Evolutionary conservation across 2,113 vertebrate species (phyloP).

Genomic region (Petaurus breviceps): DNA sequence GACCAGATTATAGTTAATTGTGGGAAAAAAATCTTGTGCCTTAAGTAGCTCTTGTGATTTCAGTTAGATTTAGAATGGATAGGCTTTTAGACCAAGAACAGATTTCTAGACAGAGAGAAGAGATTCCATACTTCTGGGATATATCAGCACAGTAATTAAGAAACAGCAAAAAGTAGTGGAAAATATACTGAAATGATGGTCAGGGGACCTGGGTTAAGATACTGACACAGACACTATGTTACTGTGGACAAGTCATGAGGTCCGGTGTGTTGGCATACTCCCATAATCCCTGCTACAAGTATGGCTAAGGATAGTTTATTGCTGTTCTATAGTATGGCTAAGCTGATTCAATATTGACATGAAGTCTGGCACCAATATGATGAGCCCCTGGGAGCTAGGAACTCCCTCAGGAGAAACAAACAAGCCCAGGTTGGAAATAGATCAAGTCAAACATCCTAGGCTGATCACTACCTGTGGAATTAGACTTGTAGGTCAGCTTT

Average conservation of each 20-base stretch:
- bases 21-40: neutral
- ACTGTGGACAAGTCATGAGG: neutral
- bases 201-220: neutral
- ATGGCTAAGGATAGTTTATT: neutral
- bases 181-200: neutral
- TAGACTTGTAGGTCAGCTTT: neutral
- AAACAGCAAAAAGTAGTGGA: neutral
- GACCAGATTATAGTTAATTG: slow-evolving; percentile 25
- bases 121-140: neutral
- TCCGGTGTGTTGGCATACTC: neutral
- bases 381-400: neutral
- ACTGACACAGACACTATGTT: neutral
- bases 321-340: neutral
- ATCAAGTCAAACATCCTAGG: neutral
- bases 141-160: neutral
- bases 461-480: neutral
- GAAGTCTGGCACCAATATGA: neutral
- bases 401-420: neutral
- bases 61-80: slow-evolving; percentile 23
- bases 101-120: slow-evolving; percentile 29
- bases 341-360: neutral
- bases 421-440: neutral
- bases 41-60: slow-evolving; percentile 33
- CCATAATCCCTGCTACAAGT: neutral
- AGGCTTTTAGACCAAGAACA: neutral